Evolutionary conservation across 1,140 invertebrate genomes (phyloP).

Genomic region (Drosophila orosa): DNA sequence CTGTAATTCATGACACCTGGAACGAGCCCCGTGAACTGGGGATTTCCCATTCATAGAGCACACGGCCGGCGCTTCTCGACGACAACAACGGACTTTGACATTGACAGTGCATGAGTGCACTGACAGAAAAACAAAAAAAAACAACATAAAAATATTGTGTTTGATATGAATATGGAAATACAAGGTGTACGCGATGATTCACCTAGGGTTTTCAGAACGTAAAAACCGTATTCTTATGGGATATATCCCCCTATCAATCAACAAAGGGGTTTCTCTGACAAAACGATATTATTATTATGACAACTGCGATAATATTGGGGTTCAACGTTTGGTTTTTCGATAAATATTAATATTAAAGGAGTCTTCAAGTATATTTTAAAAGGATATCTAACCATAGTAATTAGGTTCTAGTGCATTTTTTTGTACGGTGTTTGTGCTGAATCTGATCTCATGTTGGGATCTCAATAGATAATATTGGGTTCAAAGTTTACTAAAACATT

Average conservation of each 20-base stretch:
- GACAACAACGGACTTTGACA: conserved; percentile 34
- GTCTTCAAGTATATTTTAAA: neutral
- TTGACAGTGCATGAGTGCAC: conserved; percentile 20
- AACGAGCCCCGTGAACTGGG: conserved; percentile 34
- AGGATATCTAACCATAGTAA: neutral
- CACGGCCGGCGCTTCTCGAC: conserved; percentile 5
- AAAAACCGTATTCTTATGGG: neutral
- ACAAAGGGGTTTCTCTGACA: neutral
- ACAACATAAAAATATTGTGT: neutral
- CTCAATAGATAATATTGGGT: too few species aligned
- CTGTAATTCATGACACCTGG: conserved; percentile 30
- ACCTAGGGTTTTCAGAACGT: neutral
- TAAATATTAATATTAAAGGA: neutral
- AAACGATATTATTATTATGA: neutral
- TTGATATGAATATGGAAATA: conserved; percentile 4
- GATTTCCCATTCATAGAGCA: conserved; percentile 37
- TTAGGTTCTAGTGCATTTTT: neutral
- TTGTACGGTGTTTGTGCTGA: neutral
- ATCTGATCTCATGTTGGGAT: too few species aligned
- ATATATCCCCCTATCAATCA: neutral
- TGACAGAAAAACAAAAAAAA: neutral
- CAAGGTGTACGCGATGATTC: neutral
- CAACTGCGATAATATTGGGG: neutral
- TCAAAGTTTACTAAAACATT: neutral
- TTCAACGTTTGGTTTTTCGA: neutral